Base-by-base conservation (phyloP, 2,113 vertebrate species). In the Neogale vison region DNA sequence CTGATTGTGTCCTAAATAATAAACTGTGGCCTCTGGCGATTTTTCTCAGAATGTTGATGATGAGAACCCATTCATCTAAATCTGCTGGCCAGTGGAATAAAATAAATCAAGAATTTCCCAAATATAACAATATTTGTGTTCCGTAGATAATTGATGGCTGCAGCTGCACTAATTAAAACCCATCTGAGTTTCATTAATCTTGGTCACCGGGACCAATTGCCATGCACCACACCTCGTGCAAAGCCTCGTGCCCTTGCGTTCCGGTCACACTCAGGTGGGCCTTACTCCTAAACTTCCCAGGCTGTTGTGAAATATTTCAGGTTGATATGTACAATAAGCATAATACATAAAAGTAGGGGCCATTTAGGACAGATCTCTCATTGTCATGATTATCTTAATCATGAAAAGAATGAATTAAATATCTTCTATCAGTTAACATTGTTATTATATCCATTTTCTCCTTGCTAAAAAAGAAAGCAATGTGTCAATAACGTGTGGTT, bases 101-200 rank as follows among this genome's bases (percentile, higher is more conserved):
- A 99, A 99, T 99, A 99, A 99, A 99, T 99, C 99, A 99, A 99
- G 99, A 99, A 99, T 99, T 99, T 99, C 98, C 99, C 98, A 99
- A 99, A 99, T 99, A 99, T 99, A 99, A 99, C 99, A 99, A 99
- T 99, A 99, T 99, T 99, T 99, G 99, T 99, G 99, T 99, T 99
- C 99, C 99, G 99, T 97, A 99, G 99, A 98, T 99, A 99, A 99
- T 99, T 99, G 99, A 99, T 99, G 99, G 99, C 99, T 99, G 98
- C 99, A 98, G 99, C 99, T 99, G 98, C 98, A 99, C 99, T 99
- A 99, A 99, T 99, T 99, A 99, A 99, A 99, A 99, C 99, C 99
- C 98, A 99, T 99, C 98, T 99, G 99, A 99, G 99, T 98, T 99
- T 99, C 99, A 99, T 99, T 99, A 99, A 99, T 99, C 99, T 99